Percentiles rank a stretch among this genome's conserved stretches.
Evolutionary conservation across 2,888 invertebrate species (phyloP).

Genomic region (Troides helena): DNA sequence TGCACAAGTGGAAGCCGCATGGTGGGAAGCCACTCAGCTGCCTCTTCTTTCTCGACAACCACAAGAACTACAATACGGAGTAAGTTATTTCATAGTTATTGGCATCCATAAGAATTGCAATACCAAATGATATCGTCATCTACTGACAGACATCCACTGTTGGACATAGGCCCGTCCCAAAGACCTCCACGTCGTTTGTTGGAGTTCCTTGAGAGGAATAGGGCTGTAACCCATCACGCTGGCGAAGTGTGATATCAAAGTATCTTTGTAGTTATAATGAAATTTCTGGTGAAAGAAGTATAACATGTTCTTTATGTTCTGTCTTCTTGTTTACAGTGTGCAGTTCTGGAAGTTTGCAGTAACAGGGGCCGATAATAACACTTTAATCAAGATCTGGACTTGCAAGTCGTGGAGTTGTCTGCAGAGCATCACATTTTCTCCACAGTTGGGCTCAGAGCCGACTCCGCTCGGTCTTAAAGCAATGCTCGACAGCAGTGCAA

Average conservation of each 20-base stretch:
- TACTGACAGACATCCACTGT: too few species aligned
- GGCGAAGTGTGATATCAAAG: too few species aligned
- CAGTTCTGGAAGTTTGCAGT: constrained; percentile 97
- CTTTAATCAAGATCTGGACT: constrained; percentile 95
- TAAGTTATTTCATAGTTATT: constrained; percentile 65
- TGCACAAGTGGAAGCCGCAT: constrained; percentile 97
- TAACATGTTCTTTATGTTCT: not conserved
- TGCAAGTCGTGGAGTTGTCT: constrained; percentile 97
- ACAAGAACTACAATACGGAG: constrained; percentile 89
- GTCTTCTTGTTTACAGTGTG: constrained; percentile 6
- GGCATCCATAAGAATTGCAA: too few species aligned
- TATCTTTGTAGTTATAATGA: too few species aligned
- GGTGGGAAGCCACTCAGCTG: constrained; percentile 91
- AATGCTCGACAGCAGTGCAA: constrained; percentile 90
- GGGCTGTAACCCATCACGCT: too few species aligned
- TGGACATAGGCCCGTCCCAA: too few species aligned
- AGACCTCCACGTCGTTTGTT: too few species aligned
- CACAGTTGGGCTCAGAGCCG: constrained; percentile 58
- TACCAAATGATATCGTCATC: too few species aligned
- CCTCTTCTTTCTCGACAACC: constrained; percentile 96
- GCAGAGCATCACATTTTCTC: constrained; percentile 89
- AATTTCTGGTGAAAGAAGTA: too few species aligned
- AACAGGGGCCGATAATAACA: constrained; percentile 94
- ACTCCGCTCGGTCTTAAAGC: constrained; percentile 82
- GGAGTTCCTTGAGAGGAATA: too few species aligned